phyloP scores from a whole-genome alignment of 53 echinoderm and acorn worm species.

The Actinopyga echinites region DNA sequence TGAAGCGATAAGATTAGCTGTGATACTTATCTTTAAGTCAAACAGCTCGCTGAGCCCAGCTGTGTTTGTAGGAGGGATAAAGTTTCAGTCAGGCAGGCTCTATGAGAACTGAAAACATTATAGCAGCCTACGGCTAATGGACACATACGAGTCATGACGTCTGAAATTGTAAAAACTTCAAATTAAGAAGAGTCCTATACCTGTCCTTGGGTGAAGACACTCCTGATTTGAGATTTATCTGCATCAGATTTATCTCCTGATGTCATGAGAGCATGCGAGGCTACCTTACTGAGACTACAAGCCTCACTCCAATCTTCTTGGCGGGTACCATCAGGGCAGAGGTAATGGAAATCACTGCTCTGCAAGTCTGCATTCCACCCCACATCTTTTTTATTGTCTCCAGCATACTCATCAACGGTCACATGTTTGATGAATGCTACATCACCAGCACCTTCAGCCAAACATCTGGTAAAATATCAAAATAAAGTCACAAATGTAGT shows the following conservation, averaged over 20 bases:
- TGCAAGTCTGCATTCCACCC: conserved; percentile 48
- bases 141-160: too few species aligned
- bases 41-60: too few species aligned
- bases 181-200: conserved; percentile 21
- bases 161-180: too few species aligned
- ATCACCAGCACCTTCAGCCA: conserved; percentile 73
- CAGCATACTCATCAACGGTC: conserved; percentile 57
- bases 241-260: conserved; percentile 20
- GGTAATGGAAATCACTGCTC: conserved; percentile 65
- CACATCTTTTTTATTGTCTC: conserved; percentile 11
- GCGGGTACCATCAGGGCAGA: conserved; percentile 72
- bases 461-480: conserved; percentile 69
- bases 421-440: conserved; percentile 85
- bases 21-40: too few species aligned
- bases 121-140: too few species aligned
- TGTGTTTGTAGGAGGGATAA: too few species aligned
- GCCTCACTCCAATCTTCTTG: conserved; percentile 5
- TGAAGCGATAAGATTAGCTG: too few species aligned
- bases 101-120: too few species aligned
- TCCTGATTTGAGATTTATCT: conserved; percentile 25
- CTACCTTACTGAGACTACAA: conserved; percentile 72
- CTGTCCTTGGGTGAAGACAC: conserved; percentile 62
- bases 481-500: too few species aligned
- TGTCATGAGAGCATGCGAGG: conserved; percentile 84
- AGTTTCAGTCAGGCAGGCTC: too few species aligned